Evolutionary conservation across 2,797 vertebrate genomes (phyloP), one percentile per base, ranked within the genome.

Genomic region (Anniella stebbinsi): DNA sequence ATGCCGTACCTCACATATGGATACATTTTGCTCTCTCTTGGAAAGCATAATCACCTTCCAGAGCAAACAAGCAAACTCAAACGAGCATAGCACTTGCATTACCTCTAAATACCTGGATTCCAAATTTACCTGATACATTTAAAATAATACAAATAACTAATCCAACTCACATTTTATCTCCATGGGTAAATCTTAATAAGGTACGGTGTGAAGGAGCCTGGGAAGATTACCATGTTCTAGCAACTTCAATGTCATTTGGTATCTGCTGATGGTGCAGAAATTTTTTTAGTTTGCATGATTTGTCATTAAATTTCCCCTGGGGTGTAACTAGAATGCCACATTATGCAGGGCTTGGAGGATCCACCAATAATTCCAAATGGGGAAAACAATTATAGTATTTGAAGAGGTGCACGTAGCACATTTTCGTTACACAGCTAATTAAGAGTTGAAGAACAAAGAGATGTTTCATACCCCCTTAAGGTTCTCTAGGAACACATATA

Each of bases 321-420:
- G 57, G 70, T 77, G 57, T 76, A 66, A 75, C 88, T 72, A 84
- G 45, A 83, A 83, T 60, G 38, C 33, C 41, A 4, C n/a, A 51
- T 84, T 48, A 75, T 60, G 25, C 80, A 76, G 13, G 18, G 80
- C 38, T 84, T 89, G 87, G 70, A 11, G 66, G 81, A 77, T 75
- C 63, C 81, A 57, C 21, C 41, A 72, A 81, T 60, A n/a, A 83
- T 36, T 57, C 21, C 30, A 45, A 63, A 45, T 33, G 18, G 66
- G n/a, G 28, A 45, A 76, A 76, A n/a, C 67, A 89, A 84, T 89
- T 89, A 89, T 30, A 76, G 88, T 57, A 36, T 66, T 15, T 30
- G 48, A 23, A 67, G 51, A 57, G 77, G 38, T 45, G 21, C 57
- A 54, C 2, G 41, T 77, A 67, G 80, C 33, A 66, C 9, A n/a